Base-by-base conservation (phyloP, 2,888 invertebrate genomes). In the Argyresthia goedartella region DNA sequence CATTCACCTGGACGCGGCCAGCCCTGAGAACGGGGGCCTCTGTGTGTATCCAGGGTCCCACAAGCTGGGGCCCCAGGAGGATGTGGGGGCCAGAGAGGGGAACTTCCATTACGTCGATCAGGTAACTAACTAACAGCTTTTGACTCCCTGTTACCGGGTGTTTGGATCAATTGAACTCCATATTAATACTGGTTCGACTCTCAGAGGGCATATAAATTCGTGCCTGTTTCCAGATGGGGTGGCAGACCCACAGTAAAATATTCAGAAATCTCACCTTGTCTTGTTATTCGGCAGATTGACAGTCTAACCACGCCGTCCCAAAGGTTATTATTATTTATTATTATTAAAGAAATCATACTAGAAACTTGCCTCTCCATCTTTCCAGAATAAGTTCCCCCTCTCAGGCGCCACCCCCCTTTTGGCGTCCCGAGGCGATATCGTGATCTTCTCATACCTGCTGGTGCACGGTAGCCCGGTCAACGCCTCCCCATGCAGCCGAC, bases 41-140 rank as follows among this genome's bases (percentile, higher is more conserved):
- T 87, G 82, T 48, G 85, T 90, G 13, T 90, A 88, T 63, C 89
- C 90, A 0, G 89, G 89, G 0, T 89, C 89, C 13, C 90, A 90
- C 62, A 86, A 84, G 55, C 67, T 88, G 1, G 90, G 90, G 0
- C 89, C 90, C 0, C 74, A 82, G 45, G 75, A 85, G 53, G 89
- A 89, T 56, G 70, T 80, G 2, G 88, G 88, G 0, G 64, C 77
- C 13, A 71, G 65, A 14, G 76, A 84, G 53, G 36, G 48, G 8
- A 67, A 72, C 52, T 88, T 76, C 56, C 86, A 87, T 57, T 88
- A 82, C 57, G 82, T 81, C 1, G 81, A 88, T 61, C 87, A 87
- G 59, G 77, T 88, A 56, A 54, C 10, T 39, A 39, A n/a, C 39
- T 25, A 39, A n/a, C 39, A 4, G 25, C 25, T 25, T 4, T 6